phyloP scores from a whole-genome alignment of 2,797 vertebrate species.

The Danio kyathit region DNA sequence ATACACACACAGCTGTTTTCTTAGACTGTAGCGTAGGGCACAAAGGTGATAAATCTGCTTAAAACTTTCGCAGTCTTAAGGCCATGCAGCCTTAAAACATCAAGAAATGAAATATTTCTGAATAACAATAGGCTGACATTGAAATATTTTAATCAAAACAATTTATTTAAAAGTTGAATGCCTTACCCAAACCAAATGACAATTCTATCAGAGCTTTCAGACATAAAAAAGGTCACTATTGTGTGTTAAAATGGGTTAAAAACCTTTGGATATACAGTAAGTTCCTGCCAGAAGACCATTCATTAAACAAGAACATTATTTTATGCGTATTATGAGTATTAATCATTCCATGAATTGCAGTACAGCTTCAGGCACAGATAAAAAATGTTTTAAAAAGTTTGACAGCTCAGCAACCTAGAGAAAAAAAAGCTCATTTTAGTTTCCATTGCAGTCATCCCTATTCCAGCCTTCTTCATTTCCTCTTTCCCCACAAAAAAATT shows the following conservation, averaged over 20 bases:
- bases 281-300: neutral
- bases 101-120: neutral
- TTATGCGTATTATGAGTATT: neutral
- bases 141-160: too few relatives aligned
- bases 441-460: neutral
- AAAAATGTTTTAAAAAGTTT: neutral
- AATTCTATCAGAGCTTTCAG: too few relatives aligned
- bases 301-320: neutral
- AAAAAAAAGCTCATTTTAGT: slow-evolving; percentile 19
- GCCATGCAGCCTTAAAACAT: neutral
- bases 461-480: slow-evolving; percentile 25
- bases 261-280: too few relatives aligned
- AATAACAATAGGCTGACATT: neutral
- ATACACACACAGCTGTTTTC: too few relatives aligned
- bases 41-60: too few relatives aligned
- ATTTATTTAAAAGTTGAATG: too few relatives aligned
- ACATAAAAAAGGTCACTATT: too few relatives aligned
- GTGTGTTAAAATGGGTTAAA: too few relatives aligned
- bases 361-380: neutral
- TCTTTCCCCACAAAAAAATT: slow-evolving; percentile 25
- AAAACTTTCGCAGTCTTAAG: too few relatives aligned
- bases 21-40: too few relatives aligned
- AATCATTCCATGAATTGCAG: neutral
- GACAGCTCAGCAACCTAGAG: slow-evolving; percentile 29
- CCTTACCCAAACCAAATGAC: too few relatives aligned